Conservation (phyloP, 2,113 vertebrate genomes). For the Macroglossus sobrinus region DNA sequence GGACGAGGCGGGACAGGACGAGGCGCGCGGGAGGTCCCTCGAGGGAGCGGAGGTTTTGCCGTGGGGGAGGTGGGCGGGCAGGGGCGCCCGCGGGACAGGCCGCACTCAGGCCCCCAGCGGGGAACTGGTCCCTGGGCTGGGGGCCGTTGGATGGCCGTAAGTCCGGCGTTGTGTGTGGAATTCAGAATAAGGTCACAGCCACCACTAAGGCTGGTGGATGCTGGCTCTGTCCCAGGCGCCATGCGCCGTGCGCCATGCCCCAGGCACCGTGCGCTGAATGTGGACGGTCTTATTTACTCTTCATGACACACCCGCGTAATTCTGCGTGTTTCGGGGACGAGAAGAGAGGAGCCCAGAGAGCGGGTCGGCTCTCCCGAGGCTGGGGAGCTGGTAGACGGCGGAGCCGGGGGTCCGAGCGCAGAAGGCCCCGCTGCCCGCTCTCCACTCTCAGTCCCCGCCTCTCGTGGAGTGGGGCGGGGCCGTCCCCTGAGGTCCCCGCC, state of each 20-base stretch:
- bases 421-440: not conserved
- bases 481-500: not conserved
- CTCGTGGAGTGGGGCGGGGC: rapidly evolving
- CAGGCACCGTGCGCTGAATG: rapidly evolving
- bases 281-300: too few species aligned
- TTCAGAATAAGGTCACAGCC: rapidly evolving
- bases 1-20: rapidly evolving
- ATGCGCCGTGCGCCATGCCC: too few species aligned
- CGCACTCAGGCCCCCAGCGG: rapidly evolving
- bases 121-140: rapidly evolving
- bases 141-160: rapidly evolving
- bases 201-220: rapidly evolving
- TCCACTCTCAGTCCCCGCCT: rapidly evolving
- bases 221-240: rapidly evolving
- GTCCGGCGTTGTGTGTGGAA: rapidly evolving
- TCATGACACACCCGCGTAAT: rapidly evolving
- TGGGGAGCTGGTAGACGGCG: too few species aligned
- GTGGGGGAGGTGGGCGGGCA: rapidly evolving
- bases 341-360: not conserved
- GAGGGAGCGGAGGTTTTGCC: not conserved
- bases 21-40: rapidly evolving
- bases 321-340: not conserved
- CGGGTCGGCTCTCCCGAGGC: not conserved
- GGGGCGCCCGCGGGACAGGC: not conserved
- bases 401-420: not conserved